Conservation (phyloP, 2,113 vertebrate genomes). For the Myrmecobius fasciatus region DNA sequence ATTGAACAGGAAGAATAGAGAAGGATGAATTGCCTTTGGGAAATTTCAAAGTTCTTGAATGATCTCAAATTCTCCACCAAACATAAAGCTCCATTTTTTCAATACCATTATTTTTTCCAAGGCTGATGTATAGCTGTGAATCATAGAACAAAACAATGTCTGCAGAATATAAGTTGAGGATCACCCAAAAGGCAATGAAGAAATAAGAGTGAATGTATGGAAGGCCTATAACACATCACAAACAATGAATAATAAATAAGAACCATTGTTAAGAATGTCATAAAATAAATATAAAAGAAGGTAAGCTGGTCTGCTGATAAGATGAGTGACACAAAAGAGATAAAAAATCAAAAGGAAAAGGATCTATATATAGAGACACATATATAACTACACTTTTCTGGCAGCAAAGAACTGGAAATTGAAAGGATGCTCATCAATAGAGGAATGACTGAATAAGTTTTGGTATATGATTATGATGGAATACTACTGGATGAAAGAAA, state of each 20-base stretch:
- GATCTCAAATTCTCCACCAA: not conserved
- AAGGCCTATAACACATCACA: not conserved
- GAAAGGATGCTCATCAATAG: not conserved
- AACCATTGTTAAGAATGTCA: not conserved
- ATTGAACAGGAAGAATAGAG: not conserved
- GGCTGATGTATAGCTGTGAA: not conserved
- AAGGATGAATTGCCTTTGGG: constrained; percentile 1
- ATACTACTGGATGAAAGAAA: not conserved
- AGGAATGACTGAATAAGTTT: not conserved
- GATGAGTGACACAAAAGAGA: not conserved
- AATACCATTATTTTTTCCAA: not conserved
- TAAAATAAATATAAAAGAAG: not conserved
- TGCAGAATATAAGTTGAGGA: not conserved
- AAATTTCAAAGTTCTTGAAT: not conserved
- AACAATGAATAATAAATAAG: not conserved
- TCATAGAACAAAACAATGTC: not conserved
- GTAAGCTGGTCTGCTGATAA: not conserved
- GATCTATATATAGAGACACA: not conserved
- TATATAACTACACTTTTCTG: not conserved
- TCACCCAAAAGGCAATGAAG: not conserved
- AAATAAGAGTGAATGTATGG: not conserved
- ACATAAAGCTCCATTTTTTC: not conserved
- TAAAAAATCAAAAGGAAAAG: not conserved
- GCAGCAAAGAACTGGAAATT: not conserved
- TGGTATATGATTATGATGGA: not conserved